Base-by-base conservation (phyloP, 2,888 invertebrate genomes). In the Hoplodrina blanda region DNA sequence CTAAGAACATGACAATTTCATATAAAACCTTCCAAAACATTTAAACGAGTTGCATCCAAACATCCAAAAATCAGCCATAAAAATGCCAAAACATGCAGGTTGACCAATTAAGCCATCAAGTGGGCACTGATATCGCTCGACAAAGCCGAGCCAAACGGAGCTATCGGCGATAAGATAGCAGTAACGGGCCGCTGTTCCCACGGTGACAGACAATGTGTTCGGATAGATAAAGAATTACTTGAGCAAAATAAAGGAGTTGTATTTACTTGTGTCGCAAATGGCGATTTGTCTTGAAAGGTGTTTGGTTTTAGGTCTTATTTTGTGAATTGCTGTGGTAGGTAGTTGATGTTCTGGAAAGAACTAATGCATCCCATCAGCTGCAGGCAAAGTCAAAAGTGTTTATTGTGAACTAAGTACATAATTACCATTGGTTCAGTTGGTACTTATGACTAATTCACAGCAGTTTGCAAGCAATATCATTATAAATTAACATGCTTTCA, bases 141-240 rank as follows among this genome's bases (percentile, higher is more conserved):
- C 83, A 69, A 77, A 77, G 73, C 64, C 67, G 46, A 69, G 57
- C 74, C 85, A 82, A 75, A 75, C 56, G 54, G 44, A 81, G 80
- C 85, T 85, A 85, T 85, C 84, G 69, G 13, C 53, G 87, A 88
- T 87, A 88, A 88, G 87, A 88, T 87, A 81, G 69, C 76, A 78
- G 68, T 75, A 79, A 80, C 82, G 76, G 82, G 73, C 65, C 80
- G 74, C 72, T 73, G 79, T 85, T 87, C 87, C 83, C 87, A 87
- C 87, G 87, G 70, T 62, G 76, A 76, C 76, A 67, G 73, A 85
- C 81, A 82, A 74, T 83, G 76, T 82, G 77, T 78, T 83, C 72
- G 62, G 25, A 62, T 74, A 80, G 74, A 86, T 83, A 86, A 86
- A 81, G 73, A 71, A 76, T 86, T 78, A 73, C 77, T 80, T 69